These are phyloP conservation scores for Paradoxurus hermaphroditus DNA, from an alignment of 2,113 vertebrate genomes.

Conservation along the genomic window DNA sequence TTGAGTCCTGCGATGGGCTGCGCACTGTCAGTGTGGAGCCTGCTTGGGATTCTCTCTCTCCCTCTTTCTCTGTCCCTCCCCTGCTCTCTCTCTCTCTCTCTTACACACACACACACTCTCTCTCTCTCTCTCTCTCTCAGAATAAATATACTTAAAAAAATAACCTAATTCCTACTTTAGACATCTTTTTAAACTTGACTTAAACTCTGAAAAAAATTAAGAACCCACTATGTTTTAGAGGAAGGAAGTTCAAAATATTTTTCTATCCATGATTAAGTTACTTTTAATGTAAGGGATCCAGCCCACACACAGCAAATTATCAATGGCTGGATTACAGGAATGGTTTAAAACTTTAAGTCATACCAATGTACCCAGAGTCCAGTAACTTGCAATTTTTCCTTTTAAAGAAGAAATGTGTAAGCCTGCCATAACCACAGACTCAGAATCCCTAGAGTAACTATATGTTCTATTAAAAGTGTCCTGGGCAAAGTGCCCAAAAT, in stretches of 20 bases:
- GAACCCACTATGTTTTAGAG: conserved; percentile 35
- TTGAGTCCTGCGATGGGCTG: no score
- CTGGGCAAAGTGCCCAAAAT: conserved; percentile 85
- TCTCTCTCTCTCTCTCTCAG: no score
- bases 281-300: conserved; percentile 22
- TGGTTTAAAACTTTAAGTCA: conserved; percentile 35
- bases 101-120: no score
- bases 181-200: conserved; percentile 35
- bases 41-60: no score
- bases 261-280: conserved; percentile 15
- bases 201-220: conserved; percentile 19
- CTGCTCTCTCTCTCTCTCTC: no score
- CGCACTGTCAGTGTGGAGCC: no score
- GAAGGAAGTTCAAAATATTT: conserved; percentile 54
- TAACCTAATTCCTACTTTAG: conserved; percentile 36
- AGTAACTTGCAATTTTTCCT: conserved; percentile 54
- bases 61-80: no score
- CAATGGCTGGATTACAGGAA: background rate
- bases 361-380: background rate
- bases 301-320: conserved; percentile 1
- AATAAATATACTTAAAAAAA: background rate
- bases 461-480: conserved; percentile 88
- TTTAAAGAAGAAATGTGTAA: conserved; percentile 79
- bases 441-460: conserved; percentile 82
- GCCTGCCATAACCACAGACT: conserved; percentile 72